Percentiles rank a stretch among this genome's conserved stretches.
Conservation (phyloP, 2,797 vertebrate species). For the Scolopax rusticola region DNA sequence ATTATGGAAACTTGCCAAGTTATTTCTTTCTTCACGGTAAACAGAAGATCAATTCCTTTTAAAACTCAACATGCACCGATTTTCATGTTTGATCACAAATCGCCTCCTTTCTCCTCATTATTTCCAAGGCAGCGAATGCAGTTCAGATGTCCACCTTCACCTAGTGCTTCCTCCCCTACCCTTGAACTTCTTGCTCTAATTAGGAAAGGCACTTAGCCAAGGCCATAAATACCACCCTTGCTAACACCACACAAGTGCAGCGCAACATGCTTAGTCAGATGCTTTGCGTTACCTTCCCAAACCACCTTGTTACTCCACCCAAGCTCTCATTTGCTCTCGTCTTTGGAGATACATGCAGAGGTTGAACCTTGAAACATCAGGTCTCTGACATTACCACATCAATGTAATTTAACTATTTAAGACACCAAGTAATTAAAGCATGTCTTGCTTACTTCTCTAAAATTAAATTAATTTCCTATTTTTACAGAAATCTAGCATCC, state of each 20-base stretch:
- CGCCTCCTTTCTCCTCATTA: neutral
- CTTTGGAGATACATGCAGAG: neutral
- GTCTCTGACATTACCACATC: neutral
- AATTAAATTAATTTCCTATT: neutral
- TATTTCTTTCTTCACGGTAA: neutral
- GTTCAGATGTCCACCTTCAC: neutral
- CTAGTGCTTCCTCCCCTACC: neutral
- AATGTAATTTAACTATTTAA: neutral
- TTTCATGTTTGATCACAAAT: neutral
- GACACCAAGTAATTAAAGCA: neutral
- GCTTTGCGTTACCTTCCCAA: neutral
- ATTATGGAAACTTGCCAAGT: neutral
- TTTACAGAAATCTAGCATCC: neutral
- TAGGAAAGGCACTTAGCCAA: slow-evolving; percentile 23
- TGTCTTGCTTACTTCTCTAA: neutral
- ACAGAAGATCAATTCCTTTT: neutral
- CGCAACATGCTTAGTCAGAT: neutral
- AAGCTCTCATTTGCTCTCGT: neutral
- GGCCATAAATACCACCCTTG: slow-evolving; percentile 3
- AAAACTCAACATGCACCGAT: neutral
- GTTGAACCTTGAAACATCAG: neutral
- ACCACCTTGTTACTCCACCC: neutral
- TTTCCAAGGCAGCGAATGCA: neutral
- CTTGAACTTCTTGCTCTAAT: slow-evolving; percentile 16
- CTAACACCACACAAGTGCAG: neutral